These are phyloP conservation scores for Synergus laeviventris DNA, from an alignment of 2,888 invertebrate genomes.

Conservation along the genomic window DNA sequence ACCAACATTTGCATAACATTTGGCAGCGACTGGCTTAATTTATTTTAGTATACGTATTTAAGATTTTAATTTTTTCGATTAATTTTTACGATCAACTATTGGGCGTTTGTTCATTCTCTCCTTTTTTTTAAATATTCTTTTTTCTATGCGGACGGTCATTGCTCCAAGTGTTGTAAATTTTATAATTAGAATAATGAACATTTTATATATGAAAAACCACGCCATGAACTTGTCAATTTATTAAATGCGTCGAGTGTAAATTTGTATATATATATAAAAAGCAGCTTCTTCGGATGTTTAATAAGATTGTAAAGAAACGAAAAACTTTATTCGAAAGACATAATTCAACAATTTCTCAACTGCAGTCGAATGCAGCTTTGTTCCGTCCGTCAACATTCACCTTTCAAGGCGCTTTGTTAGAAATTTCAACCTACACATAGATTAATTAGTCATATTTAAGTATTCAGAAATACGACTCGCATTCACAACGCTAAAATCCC, in stretches of 20 bases:
- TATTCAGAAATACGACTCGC: constrained; percentile 21
- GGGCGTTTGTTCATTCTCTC: constrained; percentile 38
- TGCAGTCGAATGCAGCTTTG: constrained; percentile 53
- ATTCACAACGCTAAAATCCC: constrained; percentile 48
- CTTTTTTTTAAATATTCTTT: constrained; percentile 2
- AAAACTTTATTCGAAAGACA: not conserved
- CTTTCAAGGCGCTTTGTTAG: constrained; percentile 47
- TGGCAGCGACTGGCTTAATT: constrained; percentile 70
- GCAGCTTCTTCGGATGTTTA: constrained; percentile 13
- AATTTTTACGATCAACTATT: constrained; percentile 49
- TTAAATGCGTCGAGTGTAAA: constrained; percentile 39
- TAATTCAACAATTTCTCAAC: constrained; percentile 29
- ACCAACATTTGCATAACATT: constrained; percentile 64
- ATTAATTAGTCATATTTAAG: constrained; percentile 37
- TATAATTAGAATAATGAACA: not conserved
- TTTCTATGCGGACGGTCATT: constrained; percentile 53
- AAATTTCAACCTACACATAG: constrained; percentile 53
- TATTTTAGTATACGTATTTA: constrained; percentile 56
- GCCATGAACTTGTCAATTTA: constrained; percentile 30
- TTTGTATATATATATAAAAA: constrained; percentile 16
- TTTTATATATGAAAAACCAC: not conserved
- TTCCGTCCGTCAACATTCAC: constrained; percentile 60
- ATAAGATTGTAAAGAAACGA: constrained; percentile 10
- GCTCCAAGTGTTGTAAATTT: constrained; percentile 56
- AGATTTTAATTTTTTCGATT: constrained; percentile 40